Evolutionary conservation across 2,797 vertebrate genomes (phyloP).

Genomic region (Carapus acus): DNA sequence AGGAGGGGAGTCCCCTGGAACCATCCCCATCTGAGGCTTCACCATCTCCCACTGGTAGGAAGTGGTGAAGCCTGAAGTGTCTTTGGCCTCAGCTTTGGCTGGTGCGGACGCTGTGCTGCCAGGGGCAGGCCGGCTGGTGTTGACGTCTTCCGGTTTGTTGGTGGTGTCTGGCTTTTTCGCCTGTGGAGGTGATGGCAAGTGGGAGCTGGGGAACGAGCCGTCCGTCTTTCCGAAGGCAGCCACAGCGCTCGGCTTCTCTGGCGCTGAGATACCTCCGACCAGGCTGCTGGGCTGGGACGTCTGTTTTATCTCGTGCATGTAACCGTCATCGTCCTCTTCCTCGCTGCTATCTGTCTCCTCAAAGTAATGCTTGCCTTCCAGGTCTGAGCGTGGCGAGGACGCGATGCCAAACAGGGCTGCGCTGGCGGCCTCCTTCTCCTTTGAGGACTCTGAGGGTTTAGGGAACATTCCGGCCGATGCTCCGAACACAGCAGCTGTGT

Average conservation of each 20-base stretch:
- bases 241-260: constrained; percentile 55
- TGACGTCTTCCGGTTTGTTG: constrained; percentile 82
- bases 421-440: constrained; percentile 68
- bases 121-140: constrained; percentile 54
- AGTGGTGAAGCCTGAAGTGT: constrained; percentile 63
- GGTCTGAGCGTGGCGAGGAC: constrained; percentile 73
- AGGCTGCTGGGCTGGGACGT: constrained; percentile 51
- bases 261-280: constrained; percentile 38
- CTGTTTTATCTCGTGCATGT: constrained; percentile 67
- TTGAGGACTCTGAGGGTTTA: constrained; percentile 46
- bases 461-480: constrained; percentile 61
- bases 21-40: constrained; percentile 66
- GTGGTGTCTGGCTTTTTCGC: constrained; percentile 64
- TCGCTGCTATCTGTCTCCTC: constrained; percentile 79
- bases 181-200: constrained; percentile 58
- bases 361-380: constrained; percentile 71
- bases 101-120: constrained; percentile 34
- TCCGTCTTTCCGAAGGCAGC: constrained; percentile 39
- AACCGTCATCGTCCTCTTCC: constrained; percentile 71
- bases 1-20: constrained; percentile 72
- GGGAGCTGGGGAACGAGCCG: constrained; percentile 62
- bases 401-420: constrained; percentile 78
- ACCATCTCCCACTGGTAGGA: constrained; percentile 71
- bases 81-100: constrained; percentile 59
- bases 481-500: constrained; percentile 51